Conservation (phyloP, 2,797 vertebrate species). For the Cynopterus sphinx region DNA sequence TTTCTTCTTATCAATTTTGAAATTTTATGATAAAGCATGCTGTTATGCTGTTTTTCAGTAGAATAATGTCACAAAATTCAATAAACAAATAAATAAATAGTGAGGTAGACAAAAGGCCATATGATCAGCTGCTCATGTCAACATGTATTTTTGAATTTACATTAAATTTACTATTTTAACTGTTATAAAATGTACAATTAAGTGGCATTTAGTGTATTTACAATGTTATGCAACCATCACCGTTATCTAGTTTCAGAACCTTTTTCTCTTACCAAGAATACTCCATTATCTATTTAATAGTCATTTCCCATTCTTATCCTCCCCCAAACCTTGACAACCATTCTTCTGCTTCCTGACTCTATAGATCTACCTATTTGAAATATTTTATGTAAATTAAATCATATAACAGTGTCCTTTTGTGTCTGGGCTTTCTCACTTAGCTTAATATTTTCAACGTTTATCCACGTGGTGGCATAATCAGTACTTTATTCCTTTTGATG, state of each 20-base stretch:
- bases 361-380: background rate
- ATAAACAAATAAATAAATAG: background rate
- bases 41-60: background rate
- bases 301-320: background rate
- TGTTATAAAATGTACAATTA: background rate
- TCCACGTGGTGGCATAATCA: background rate
- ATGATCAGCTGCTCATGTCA: background rate
- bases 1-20: background rate
- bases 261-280: background rate
- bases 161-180: background rate
- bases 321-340: accelerated
- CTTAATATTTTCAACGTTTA: background rate
- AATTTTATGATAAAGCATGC: background rate
- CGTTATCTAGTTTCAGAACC: background rate
- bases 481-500: background rate
- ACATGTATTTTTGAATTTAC: background rate
- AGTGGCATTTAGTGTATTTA: background rate
- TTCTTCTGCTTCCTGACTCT: background rate
- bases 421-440: background rate
- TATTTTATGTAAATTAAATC: background rate
- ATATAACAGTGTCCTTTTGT: background rate
- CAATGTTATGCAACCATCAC: background rate
- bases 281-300: accelerated
- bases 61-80: background rate
- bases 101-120: background rate